These are phyloP conservation scores for Protosalanx chinensis DNA, from an alignment of 2,797 vertebrate genomes.

Conservation along the genomic window DNA sequence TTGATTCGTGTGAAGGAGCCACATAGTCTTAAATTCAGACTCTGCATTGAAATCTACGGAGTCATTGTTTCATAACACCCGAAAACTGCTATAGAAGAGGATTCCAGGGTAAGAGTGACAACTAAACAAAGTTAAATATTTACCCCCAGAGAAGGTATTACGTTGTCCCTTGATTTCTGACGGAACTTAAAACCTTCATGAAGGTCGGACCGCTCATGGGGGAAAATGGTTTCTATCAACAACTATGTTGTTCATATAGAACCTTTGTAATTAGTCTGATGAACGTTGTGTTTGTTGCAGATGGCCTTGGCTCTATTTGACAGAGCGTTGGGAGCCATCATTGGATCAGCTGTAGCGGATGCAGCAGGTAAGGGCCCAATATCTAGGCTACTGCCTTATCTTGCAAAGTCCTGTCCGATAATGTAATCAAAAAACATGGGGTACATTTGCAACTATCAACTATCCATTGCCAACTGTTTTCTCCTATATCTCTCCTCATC, in stretches of 20 bases:
- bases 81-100: background rate
- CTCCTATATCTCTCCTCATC: background rate
- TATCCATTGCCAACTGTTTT: background rate
- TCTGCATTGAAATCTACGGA: background rate
- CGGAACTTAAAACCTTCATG: too few species aligned
- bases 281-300: constrained; percentile 40
- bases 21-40: background rate
- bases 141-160: too few species aligned
- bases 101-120: constrained; percentile 1
- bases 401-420: background rate
- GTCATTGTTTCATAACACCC: background rate
- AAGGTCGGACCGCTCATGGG: too few species aligned
- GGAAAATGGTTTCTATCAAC: too few species aligned
- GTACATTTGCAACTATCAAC: background rate
- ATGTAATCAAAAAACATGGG: too few species aligned
- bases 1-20: too few species aligned
- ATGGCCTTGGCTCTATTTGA: constrained; percentile 66
- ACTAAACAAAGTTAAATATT: background rate
- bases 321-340: constrained; percentile 71
- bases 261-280: background rate
- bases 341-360: constrained; percentile 74
- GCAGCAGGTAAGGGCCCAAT: constrained; percentile 66
- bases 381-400: background rate
- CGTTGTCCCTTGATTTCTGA: too few species aligned
- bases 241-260: too few species aligned